Evolutionary conservation across 1,140 invertebrate genomes (phyloP).

Genomic region (Whitmania pigra): DNA sequence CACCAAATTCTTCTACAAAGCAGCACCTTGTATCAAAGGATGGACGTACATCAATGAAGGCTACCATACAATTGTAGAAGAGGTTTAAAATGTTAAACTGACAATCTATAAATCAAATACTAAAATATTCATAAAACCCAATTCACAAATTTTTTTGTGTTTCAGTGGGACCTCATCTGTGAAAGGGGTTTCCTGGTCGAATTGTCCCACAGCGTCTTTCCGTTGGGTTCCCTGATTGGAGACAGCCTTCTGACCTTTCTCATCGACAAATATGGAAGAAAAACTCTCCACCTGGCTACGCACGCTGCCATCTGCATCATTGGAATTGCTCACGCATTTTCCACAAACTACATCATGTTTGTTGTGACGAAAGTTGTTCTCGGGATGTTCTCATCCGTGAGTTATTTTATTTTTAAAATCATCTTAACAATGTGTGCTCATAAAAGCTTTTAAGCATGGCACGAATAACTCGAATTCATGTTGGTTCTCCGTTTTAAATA

Average conservation of each 20-base stretch:
- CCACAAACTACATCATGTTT: constrained; percentile 15
- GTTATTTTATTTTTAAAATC: neutral
- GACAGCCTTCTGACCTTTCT: constrained; percentile 26
- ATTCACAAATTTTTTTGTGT: neutral
- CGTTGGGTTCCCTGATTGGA: constrained; percentile 28
- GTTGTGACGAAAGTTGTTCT: neutral
- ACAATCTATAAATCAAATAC: neutral
- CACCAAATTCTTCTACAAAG: too few species aligned
- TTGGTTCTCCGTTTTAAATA: too few species aligned
- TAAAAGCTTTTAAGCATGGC: too few species aligned
- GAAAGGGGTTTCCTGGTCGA: constrained; percentile 32
- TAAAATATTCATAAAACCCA: neutral
- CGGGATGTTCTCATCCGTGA: neutral
- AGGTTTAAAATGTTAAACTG: neutral
- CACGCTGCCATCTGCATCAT: neutral
- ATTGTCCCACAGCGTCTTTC: constrained; percentile 30
- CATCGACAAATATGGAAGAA: constrained; percentile 30
- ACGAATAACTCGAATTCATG: too few species aligned
- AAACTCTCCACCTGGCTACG: constrained; percentile 15
- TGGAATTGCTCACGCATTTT: constrained; percentile 6
- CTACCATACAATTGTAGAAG: constrained; percentile 12
- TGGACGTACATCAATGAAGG: constrained; percentile 13
- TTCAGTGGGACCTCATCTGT: constrained; percentile 39
- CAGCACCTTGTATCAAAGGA: neutral
- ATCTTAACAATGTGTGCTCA: too few species aligned